Percentiles rank a stretch among this genome's conserved stretches.
Conservation (phyloP, 2,113 vertebrate species). For the Lepisosteus osseus region DNA sequence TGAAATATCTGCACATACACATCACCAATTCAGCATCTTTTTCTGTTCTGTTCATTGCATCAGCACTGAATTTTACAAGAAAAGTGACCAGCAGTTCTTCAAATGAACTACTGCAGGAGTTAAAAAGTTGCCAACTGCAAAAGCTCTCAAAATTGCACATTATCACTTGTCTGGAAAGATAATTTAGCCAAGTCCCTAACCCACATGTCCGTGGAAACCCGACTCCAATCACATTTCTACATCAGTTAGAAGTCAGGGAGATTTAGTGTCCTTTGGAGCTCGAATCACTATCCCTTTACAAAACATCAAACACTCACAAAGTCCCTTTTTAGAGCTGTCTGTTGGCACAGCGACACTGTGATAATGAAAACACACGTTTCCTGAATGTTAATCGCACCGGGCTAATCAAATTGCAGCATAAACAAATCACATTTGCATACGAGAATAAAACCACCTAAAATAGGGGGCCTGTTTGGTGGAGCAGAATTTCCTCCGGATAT, state of each 20-base stretch:
- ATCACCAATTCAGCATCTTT: slow-evolving; percentile 28
- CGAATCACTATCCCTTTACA: slow-evolving; percentile 53
- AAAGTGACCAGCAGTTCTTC: slow-evolving; percentile 33
- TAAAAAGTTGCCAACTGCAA: neutral
- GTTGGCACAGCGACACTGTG: slow-evolving; percentile 68
- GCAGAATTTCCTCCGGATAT: too few species aligned
- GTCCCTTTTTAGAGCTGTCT: slow-evolving; percentile 73
- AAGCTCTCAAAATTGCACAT: slow-evolving; percentile 22
- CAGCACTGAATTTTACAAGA: slow-evolving; percentile 45
- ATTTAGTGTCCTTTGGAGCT: slow-evolving; percentile 45
- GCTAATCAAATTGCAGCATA: slow-evolving; percentile 63
- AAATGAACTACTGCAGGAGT: slow-evolving; percentile 21
- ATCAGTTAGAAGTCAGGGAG: slow-evolving; percentile 41
- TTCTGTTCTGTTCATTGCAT: slow-evolving; percentile 32
- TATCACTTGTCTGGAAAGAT: slow-evolving; percentile 11
- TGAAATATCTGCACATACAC: slow-evolving; percentile 23
- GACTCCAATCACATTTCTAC: slow-evolving; percentile 37
- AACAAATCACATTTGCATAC: slow-evolving; percentile 66
- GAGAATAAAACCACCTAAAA: slow-evolving; percentile 26
- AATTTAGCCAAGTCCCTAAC: neutral
- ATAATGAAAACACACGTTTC: slow-evolving; percentile 68
- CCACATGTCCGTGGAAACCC: slow-evolving; percentile 8
- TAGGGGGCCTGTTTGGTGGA: neutral
- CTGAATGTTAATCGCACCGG: slow-evolving; percentile 68
- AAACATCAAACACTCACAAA: slow-evolving; percentile 75